These are phyloP conservation scores for Nomia melanderi DNA, from an alignment of 1,140 invertebrate genomes.

Conservation along the genomic window DNA sequence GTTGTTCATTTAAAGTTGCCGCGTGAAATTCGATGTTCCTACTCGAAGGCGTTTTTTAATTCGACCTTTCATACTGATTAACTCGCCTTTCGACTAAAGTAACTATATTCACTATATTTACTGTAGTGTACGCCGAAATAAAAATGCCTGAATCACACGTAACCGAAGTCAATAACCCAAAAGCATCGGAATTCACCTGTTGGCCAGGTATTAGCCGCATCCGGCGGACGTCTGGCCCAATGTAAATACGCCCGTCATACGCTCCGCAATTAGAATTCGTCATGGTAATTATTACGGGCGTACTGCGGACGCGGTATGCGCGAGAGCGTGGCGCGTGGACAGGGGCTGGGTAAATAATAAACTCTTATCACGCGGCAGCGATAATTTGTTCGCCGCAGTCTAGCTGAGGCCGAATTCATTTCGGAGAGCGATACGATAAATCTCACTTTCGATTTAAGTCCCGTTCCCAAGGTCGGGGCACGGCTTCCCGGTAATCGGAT, in stretches of 20 bases:
- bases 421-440: conserved; percentile 1
- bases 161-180: no score
- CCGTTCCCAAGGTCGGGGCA: neutral
- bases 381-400: neutral
- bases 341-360: neutral
- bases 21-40: no score
- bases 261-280: conserved; percentile 1
- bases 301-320: conserved; percentile 40
- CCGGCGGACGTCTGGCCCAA: neutral
- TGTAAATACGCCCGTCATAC: neutral
- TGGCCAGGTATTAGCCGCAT: no score
- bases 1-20: no score
- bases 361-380: conserved; percentile 15
- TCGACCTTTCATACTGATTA: no score
- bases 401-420: neutral
- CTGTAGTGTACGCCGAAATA: no score
- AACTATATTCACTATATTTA: no score
- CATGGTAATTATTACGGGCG: conserved; percentile 22
- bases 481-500: neutral
- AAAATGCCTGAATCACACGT: no score
- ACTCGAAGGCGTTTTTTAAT: no score
- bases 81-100: no score
- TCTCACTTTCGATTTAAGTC: neutral
- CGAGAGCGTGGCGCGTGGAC: conserved; percentile 20
- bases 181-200: no score